Percentiles rank a stretch among this genome's conserved stretches.
These are phyloP conservation scores for Nothura maculosa DNA, from an alignment of 2,797 vertebrate genomes.

Conservation along the genomic window DNA sequence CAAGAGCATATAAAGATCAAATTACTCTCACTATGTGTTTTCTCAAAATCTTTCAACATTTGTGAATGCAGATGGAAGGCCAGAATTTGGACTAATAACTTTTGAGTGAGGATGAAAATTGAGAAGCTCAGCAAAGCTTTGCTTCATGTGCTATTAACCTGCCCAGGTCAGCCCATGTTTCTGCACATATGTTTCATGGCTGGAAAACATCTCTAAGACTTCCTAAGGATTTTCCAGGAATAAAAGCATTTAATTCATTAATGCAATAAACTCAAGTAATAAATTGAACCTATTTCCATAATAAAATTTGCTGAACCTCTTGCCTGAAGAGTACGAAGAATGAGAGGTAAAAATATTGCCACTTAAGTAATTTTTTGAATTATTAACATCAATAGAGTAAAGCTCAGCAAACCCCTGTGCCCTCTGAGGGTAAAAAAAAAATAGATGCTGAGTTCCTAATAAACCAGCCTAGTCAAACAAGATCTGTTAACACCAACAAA, in stretches of 20 bases:
- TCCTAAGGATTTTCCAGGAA: not conserved
- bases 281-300: not conserved
- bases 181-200: rapidly evolving
- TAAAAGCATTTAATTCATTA: not conserved
- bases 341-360: not conserved
- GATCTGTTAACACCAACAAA: not conserved
- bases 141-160: not conserved
- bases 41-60: not conserved
- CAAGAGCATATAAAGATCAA: rapidly evolving
- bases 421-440: not conserved
- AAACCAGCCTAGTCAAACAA: not conserved
- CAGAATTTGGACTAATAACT: not conserved
- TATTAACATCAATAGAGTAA: not conserved
- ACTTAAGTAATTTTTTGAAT: not conserved
- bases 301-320: not conserved
- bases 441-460: not conserved
- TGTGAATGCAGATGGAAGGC: not conserved
- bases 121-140: not conserved
- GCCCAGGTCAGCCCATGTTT: not conserved
- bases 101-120: not conserved
- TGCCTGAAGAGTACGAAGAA: not conserved
- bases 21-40: not conserved
- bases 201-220: not conserved
- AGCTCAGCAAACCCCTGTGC: not conserved
- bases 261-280: not conserved